These are phyloP conservation scores for Anguilla obscura DNA, from an alignment of 2,797 vertebrate genomes.

Conservation along the genomic window DNA sequence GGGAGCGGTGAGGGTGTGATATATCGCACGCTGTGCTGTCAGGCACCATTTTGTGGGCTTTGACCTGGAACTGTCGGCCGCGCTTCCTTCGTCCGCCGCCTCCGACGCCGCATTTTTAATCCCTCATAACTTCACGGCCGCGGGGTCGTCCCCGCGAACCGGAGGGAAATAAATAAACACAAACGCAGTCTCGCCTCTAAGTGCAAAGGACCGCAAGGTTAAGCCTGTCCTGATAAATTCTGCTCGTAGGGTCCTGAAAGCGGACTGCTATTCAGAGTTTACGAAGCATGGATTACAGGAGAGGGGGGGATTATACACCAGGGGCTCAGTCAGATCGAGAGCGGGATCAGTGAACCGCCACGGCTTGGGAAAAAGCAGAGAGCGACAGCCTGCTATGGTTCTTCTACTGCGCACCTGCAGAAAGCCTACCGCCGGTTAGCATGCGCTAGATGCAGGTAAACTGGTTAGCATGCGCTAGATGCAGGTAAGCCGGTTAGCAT, in stretches of 20 bases:
- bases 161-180: background rate
- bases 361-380: background rate
- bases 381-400: background rate
- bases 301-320: background rate
- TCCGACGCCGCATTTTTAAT: background rate
- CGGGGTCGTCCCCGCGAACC: background rate
- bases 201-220: background rate
- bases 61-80: background rate
- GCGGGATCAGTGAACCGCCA: background rate
- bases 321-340: no score
- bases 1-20: background rate
- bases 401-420: background rate
- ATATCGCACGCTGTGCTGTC: background rate
- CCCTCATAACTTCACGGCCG: background rate
- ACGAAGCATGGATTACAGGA: background rate
- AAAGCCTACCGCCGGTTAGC: background rate
- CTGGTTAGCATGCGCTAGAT: no score
- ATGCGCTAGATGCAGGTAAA: background rate
- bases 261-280: background rate
- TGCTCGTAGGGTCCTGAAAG: background rate
- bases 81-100: background rate
- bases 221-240: background rate
- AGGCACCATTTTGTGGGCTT: background rate
- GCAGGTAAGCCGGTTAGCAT: no score
- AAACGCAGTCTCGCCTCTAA: background rate